A percentile compares a stretch with the other conserved stretches of the same genome.
phyloP scores from a whole-genome alignment of 37 sponge, comb jelly and placozoan species.

The Theonella swinhoei region DNA sequence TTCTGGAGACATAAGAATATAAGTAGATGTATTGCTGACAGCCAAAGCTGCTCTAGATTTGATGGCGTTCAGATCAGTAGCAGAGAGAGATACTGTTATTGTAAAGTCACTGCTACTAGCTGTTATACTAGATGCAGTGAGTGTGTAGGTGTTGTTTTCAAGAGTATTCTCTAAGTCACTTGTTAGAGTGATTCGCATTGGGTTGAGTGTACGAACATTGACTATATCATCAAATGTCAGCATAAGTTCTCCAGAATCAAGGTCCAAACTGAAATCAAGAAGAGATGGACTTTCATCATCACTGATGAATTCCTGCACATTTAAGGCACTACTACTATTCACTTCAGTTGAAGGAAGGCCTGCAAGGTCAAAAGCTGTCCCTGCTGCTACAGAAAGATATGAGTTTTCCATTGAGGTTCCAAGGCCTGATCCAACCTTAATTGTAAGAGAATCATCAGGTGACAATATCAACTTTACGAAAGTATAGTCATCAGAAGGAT shows the following conservation, averaged over 20 bases:
- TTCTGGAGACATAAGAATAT: constrained; percentile 44
- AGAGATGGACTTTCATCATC: constrained; percentile 66
- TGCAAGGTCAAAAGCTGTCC: constrained; percentile 65
- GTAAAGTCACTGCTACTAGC: constrained; percentile 47
- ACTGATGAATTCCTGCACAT: constrained; percentile 2
- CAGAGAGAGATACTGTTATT: constrained; percentile 41
- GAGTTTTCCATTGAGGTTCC: constrained; percentile 56
- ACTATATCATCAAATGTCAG: constrained; percentile 84
- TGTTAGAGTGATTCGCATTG: constrained; percentile 56
- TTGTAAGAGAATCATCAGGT: constrained; percentile 41
- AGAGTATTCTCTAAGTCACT: constrained; percentile 26
- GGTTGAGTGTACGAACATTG: constrained; percentile 42
- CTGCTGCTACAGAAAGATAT: constrained; percentile 37
- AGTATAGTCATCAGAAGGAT: constrained; percentile 43
- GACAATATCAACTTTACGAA: constrained; percentile 34
- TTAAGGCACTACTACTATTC: constrained; percentile 28
- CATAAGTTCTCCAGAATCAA: constrained; percentile 60
- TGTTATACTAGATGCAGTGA: constrained; percentile 61
- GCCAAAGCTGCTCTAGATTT: constrained; percentile 51
- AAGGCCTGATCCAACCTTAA: constrained; percentile 41
- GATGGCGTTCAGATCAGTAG: constrained; percentile 71
- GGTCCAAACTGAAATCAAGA: constrained; percentile 58
- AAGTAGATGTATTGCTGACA: constrained; percentile 41
- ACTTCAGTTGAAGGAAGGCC: constrained; percentile 34
- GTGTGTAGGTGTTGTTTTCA: constrained; percentile 57